Conservation (phyloP, 2,888 invertebrate species). For the Lithosia quadra region DNA sequence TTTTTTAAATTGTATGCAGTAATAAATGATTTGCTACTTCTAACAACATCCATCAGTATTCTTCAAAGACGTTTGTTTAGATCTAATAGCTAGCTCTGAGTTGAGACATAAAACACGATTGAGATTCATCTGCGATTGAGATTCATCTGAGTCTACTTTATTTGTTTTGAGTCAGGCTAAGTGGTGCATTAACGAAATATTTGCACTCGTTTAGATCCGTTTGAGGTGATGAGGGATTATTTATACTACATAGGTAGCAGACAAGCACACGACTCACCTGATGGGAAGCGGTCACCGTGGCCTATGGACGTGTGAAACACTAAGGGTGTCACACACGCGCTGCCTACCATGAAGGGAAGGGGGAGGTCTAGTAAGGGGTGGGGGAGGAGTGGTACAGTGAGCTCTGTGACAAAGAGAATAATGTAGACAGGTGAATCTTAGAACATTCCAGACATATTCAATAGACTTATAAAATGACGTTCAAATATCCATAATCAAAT, state of each 20-base stretch:
- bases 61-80: not conserved
- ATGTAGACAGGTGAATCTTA: conserved; percentile 20
- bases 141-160: not conserved
- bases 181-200: not conserved
- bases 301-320: too few relatives aligned
- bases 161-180: not conserved
- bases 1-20: too few relatives aligned
- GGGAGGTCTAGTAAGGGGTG: too few relatives aligned
- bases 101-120: not conserved
- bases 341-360: too few relatives aligned
- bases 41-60: not conserved
- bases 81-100: not conserved
- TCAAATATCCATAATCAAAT: conserved; percentile 51
- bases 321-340: too few relatives aligned
- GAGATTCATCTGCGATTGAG: not conserved
- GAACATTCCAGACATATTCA: conserved; percentile 55
- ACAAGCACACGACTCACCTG: too few relatives aligned
- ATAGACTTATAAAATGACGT: conserved; percentile 60
- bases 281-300: too few relatives aligned
- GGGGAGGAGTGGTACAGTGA: too few relatives aligned
- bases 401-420: conserved; percentile 21
- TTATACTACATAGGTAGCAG: too few relatives aligned
- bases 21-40: not conserved
- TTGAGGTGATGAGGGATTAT: not conserved
- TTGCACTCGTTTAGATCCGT: not conserved